These are phyloP conservation scores for Pholis gunnellus DNA, from an alignment of 2,113 vertebrate species.

Conservation along the genomic window DNA sequence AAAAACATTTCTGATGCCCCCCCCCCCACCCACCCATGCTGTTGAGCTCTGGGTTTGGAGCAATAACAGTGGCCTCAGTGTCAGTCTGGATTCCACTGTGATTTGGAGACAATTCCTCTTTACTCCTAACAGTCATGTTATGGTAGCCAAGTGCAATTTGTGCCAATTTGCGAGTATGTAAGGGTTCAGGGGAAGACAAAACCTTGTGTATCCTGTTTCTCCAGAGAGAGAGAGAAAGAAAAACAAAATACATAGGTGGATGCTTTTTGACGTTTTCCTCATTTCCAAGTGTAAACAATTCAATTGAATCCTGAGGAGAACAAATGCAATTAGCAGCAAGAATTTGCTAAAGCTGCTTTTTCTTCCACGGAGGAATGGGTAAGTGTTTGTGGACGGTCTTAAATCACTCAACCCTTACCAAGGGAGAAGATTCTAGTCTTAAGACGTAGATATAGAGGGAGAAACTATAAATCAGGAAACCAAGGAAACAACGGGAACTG, in stretches of 20 bases:
- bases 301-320: constrained; percentile 70
- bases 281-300: constrained; percentile 72
- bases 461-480: neutral
- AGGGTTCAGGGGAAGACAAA: constrained; percentile 62
- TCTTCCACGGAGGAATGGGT: constrained; percentile 13
- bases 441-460: neutral
- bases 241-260: constrained; percentile 52
- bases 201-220: constrained; percentile 57
- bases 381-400: constrained; percentile 50
- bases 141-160: constrained; percentile 67
- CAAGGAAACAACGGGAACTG: constrained; percentile 6
- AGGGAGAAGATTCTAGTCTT: neutral
- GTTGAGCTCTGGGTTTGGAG: constrained; percentile 75
- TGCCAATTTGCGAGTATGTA: constrained; percentile 70
- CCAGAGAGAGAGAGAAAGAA: neutral
- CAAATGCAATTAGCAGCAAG: constrained; percentile 78
- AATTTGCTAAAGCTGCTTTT: constrained; percentile 70
- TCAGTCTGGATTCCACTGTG: constrained; percentile 79
- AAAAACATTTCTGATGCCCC: constrained; percentile 39
- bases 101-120: constrained; percentile 80
- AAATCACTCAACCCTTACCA: constrained; percentile 11
- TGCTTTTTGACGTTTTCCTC: constrained; percentile 40
- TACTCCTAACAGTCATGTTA: constrained; percentile 63
- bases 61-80: constrained; percentile 71
- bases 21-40: constrained; percentile 21